phyloP scores from a whole-genome alignment of 2,888 invertebrate genomes.

The Rotaria sp. region DNA sequence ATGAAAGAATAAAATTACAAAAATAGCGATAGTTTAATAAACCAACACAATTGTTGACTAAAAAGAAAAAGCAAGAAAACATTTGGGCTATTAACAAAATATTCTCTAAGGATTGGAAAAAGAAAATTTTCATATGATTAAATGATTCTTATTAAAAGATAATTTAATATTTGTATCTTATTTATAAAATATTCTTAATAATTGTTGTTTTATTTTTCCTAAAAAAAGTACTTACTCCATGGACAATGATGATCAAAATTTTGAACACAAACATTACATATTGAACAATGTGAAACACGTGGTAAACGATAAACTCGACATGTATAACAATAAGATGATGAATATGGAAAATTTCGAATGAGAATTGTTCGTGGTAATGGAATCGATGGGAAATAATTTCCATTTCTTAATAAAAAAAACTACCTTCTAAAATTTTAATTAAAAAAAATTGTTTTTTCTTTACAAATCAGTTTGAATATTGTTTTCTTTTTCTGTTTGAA shows the following conservation, averaged over 20 bases:
- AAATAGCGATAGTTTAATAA: not conserved
- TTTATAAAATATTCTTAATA: too few relatives aligned
- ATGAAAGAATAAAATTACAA: slow-evolving; percentile 19
- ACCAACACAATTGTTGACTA: slow-evolving; percentile 25
- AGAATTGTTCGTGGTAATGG: not conserved
- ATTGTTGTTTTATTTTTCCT: not conserved
- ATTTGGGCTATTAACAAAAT: too few relatives aligned
- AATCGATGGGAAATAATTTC: not conserved
- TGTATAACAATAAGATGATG: not conserved
- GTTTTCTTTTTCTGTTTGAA: slow-evolving; percentile 16
- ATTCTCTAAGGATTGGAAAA: too few relatives aligned
- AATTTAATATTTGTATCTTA: too few relatives aligned
- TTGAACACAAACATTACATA: not conserved
- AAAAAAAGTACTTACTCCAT: not conserved
- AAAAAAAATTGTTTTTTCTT: too few relatives aligned
- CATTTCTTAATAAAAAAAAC: not conserved
- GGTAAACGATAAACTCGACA: slow-evolving; percentile 26
- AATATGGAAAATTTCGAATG: not conserved
- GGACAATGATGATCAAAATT: slow-evolving; percentile 32
- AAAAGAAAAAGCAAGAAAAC: not conserved
- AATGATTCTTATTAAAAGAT: too few relatives aligned
- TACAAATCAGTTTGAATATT: slow-evolving; percentile 23
- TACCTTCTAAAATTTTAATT: not conserved
- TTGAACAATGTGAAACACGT: slow-evolving; percentile 15
- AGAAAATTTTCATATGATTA: too few relatives aligned